phyloP scores from a whole-genome alignment of 2,888 invertebrate species.

The Cheilosia variabilis region DNA sequence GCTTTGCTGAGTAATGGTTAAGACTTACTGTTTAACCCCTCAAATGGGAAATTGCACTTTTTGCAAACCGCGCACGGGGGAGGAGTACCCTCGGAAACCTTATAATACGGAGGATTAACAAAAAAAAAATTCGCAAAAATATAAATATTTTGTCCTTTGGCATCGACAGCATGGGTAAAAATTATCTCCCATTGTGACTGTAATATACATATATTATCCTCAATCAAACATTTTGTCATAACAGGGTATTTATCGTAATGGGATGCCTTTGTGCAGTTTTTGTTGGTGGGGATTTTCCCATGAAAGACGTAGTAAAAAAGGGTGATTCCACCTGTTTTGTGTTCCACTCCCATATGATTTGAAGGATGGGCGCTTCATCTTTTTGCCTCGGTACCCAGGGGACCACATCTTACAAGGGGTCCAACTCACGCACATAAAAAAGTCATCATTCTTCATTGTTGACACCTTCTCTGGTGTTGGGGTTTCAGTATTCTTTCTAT shows the following conservation, averaged over 20 bases:
- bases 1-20: slow-evolving; percentile 62
- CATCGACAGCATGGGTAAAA: slow-evolving; percentile 49
- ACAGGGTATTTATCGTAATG: slow-evolving; percentile 73
- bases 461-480: slow-evolving; percentile 64
- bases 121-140: slow-evolving; percentile 27
- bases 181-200: slow-evolving; percentile 70
- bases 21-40: slow-evolving; percentile 55
- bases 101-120: slow-evolving; percentile 10
- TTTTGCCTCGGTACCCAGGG: slow-evolving; percentile 26
- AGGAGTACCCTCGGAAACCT: slow-evolving; percentile 32
- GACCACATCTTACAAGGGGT: slow-evolving; percentile 37
- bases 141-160: slow-evolving; percentile 11
- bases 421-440: slow-evolving; percentile 71
- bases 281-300: slow-evolving; percentile 9
- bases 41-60: slow-evolving; percentile 62
- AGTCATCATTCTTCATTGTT: slow-evolving; percentile 75
- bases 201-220: slow-evolving; percentile 70
- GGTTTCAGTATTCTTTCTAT: slow-evolving; percentile 36
- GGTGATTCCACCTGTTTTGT: slow-evolving; percentile 72
- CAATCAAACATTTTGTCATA: slow-evolving; percentile 74
- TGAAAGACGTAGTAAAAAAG: slow-evolving; percentile 44
- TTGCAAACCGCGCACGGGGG: slow-evolving; percentile 19
- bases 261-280: slow-evolving; percentile 37
- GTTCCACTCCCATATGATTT: slow-evolving; percentile 57
- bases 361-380: slow-evolving; percentile 31